Evolutionary conservation across 2,797 vertebrate genomes (phyloP).

Genomic region (Odontamblyopus rebecca): DNA sequence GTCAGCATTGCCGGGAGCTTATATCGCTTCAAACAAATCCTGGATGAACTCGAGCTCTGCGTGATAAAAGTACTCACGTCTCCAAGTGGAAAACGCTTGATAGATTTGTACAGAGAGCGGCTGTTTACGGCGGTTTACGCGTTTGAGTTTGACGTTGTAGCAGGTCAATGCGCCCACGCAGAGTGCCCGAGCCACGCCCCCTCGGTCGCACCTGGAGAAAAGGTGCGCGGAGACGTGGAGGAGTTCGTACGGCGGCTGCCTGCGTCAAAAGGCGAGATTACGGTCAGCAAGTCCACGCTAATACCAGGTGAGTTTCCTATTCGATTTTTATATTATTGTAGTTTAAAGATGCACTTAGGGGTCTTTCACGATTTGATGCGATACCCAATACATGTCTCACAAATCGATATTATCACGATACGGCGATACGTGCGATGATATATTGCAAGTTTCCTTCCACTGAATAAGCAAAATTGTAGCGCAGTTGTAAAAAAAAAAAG

Average conservation of each 20-base stretch:
- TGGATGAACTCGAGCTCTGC: conserved; percentile 79
- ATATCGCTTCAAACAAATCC: conserved; percentile 81
- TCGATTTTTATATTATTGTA: neutral
- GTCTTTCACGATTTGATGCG: too few relatives aligned
- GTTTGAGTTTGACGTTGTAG: conserved; percentile 76
- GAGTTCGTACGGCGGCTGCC: conserved; percentile 81
- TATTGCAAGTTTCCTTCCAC: too few relatives aligned
- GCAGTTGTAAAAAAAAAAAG: too few relatives aligned
- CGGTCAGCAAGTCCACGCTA: conserved; percentile 78
- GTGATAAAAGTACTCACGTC: conserved; percentile 77
- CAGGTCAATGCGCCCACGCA: conserved; percentile 16
- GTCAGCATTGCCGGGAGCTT: conserved; percentile 72
- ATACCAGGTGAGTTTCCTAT: conserved; percentile 84
- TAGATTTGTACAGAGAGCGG: conserved; percentile 75
- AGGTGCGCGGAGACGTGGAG: conserved; percentile 70
- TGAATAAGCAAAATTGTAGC: too few relatives aligned
- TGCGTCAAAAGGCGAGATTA: conserved; percentile 75
- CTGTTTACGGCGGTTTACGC: conserved; percentile 86
- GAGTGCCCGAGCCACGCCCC: conserved; percentile 13
- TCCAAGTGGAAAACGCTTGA: conserved; percentile 57
- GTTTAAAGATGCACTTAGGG: neutral
- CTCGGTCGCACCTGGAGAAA: conserved; percentile 26
- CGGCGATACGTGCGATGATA: too few relatives aligned
- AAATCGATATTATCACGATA: too few relatives aligned
- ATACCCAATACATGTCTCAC: too few relatives aligned